Evolutionary conservation across 2,797 vertebrate species (phyloP), one percentile per base, ranked within the genome.

Genomic region (Lycodopsis pacificus): DNA sequence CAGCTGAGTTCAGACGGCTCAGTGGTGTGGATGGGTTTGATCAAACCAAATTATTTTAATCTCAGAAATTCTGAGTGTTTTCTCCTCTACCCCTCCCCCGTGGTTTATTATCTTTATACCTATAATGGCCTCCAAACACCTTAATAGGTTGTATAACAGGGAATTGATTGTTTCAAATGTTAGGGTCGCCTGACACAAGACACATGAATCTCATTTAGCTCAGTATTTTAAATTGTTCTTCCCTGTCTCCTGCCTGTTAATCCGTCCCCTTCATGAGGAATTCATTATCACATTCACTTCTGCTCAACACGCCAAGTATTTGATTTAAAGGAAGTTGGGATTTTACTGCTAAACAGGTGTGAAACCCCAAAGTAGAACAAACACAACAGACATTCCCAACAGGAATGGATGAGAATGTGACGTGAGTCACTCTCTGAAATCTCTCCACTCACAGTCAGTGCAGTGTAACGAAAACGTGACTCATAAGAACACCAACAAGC

Each of bases 401-500:
- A n/a, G 4, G 11, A 58, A 34, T n/a, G n/a, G 68, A 13, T 25
- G n/a, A 25, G 13, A 7, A 54, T n/a, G 7, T 17, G 42, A 40
- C 5, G 4, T 15, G 34, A 70, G 49, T 36, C 80, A 58, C 66
- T 30, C 22, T 65, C 65, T 79, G 36, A 49, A 32, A 48, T 67
- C 1, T 1, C 15, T 19, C 17, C 19, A 7, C 17, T 48, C 6
- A 48, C 46, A 77, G 17, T n/a, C 38, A 30, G 40, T 27, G 30
- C 25, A 42, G 30, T 38, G 66, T 11, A 36, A 61, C 56, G 34
- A 53, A 22, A 12, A 38, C 20, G 59, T 36, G 54, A 75, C 6
- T 73, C 49, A 56, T 34, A 32, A 9, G 42, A 44, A 44, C 38
- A 13, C 15, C 2, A 32, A 30, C 36, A 19, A 65, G n/a, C 49